Base-by-base conservation (phyloP, 2,888 invertebrate genomes). In the Melanostoma scalare region DNA sequence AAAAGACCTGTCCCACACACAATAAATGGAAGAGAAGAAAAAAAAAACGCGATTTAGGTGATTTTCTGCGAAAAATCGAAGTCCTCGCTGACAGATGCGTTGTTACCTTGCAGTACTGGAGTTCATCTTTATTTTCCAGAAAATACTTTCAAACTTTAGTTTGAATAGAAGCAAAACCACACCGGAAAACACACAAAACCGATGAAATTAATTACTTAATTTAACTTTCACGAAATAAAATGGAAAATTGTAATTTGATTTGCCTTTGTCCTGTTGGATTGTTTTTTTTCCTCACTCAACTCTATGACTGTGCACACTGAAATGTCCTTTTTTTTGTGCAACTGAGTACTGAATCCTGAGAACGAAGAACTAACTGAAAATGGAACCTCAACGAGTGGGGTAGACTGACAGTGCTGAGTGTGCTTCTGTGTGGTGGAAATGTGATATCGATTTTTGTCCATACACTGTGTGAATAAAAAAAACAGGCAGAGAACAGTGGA, bases 1-100 rank as follows among this genome's bases (percentile, higher is more conserved):
- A 52, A 73, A 20, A 20, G 20, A 30, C 42, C 81, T 82, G 35
- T 67, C 40, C 61, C 46, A 55, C 53, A 6, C 38, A 36, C n/a
- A 50, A 6, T 40, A 36, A 56, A 10, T 31, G n/a, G 38, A 53
- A 33, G 38, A 40, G 6, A 60, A 53, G 35, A 50, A 79, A 35
- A 36, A 68, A 42, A 71, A 74, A 46, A 69, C 48, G 48, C 68
- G 84, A 86, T 85, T 85, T 84, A 60, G 44, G 52, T 63, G 50
- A 10, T 53, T 55, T 72, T 74, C 82, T 87, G 87, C 81, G 87
- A 86, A 87, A 88, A 87, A 87, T 88, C 86, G 87, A 87, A 86
- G 82, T 86, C 61, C 36, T 46, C 55, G 74, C 38, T 79, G 75
- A 79, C 79, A 79, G 84, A 84, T 79, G 73, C 74, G 69, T 74